These are phyloP conservation scores for Aldabrachelys gigantea DNA, from an alignment of 2,113 vertebrate species.

Conservation along the genomic window DNA sequence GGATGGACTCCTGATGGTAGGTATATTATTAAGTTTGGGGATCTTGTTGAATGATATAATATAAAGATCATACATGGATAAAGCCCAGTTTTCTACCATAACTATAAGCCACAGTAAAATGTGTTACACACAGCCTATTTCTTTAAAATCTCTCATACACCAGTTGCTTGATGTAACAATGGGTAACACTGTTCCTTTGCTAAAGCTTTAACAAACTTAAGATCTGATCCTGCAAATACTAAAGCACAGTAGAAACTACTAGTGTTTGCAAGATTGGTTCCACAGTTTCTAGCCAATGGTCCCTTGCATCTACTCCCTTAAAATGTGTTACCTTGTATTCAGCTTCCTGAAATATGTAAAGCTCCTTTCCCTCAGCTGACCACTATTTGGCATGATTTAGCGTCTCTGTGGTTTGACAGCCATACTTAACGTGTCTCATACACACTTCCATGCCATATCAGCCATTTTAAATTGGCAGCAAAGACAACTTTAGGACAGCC, in stretches of 20 bases:
- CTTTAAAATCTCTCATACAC: neutral
- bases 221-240: neutral
- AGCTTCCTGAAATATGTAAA: neutral
- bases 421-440: neutral
- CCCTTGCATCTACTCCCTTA: neutral
- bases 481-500: fast-evolving
- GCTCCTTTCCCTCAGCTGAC: neutral
- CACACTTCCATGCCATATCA: neutral
- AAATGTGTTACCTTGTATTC: neutral
- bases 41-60: neutral
- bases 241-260: neutral
- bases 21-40: neutral
- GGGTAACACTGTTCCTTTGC: neutral
- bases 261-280: neutral
- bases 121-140: neutral
- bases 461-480: neutral
- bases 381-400: neutral
- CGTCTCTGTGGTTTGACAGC: neutral
- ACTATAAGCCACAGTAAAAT: neutral
- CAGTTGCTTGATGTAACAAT: neutral
- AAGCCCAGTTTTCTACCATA: neutral
- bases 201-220: neutral
- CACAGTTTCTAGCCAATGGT: neutral
- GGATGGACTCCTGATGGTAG: fast-evolving
- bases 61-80: neutral